Evolutionary conservation across 2,113 vertebrate genomes (phyloP).

Genomic region (Otolemur garnettii): DNA sequence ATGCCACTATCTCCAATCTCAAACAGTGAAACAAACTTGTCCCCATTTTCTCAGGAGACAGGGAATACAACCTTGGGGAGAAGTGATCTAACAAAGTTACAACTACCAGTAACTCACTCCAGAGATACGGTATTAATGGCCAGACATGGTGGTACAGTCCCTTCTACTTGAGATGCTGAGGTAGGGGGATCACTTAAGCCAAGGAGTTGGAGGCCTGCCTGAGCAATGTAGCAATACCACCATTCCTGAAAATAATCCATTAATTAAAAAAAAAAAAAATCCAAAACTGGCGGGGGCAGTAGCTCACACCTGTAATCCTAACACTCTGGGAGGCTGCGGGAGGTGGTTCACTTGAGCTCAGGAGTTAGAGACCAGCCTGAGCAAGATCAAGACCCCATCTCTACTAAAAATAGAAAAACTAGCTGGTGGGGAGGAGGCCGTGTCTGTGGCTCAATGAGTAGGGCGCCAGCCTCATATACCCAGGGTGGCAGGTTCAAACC

Average conservation of each 20-base stretch:
- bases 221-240: not conserved
- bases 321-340: too few relatives aligned
- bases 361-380: too few relatives aligned
- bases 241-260: not conserved
- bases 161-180: not conserved
- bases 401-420: too few relatives aligned
- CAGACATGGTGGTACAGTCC: not conserved
- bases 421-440: too few relatives aligned
- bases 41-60: not conserved
- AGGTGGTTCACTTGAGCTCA: too few relatives aligned
- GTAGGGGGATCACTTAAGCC: not conserved
- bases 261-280: too few relatives aligned
- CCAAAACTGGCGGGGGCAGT: too few relatives aligned
- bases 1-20: accelerated
- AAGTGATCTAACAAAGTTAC: not conserved
- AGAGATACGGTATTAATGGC: not conserved
- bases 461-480: too few relatives aligned
- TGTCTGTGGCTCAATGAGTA: too few relatives aligned
- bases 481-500: too few relatives aligned
- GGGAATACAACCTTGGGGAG: not conserved
- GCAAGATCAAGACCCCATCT: too few relatives aligned
- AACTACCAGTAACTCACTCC: not conserved
- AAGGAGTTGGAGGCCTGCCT: not conserved
- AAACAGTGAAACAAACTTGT: not conserved
- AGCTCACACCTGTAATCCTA: too few relatives aligned